These are phyloP conservation scores for Spheniscus mendiculus DNA, from an alignment of 2,113 vertebrate species.

Conservation along the genomic window DNA sequence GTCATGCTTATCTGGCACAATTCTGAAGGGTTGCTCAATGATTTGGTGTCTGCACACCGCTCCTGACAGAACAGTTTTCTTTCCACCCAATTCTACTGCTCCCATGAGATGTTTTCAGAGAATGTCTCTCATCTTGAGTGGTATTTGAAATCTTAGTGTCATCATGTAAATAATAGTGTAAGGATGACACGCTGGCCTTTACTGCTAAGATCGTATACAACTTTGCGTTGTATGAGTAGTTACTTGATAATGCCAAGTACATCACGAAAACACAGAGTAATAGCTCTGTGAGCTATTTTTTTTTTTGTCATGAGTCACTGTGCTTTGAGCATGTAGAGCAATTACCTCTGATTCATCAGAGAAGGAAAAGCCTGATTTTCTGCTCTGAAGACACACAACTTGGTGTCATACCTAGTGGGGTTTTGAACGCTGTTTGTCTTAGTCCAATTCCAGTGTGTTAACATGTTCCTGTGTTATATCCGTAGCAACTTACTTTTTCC, in stretches of 20 bases:
- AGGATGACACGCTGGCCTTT: not conserved
- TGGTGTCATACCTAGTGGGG: not conserved
- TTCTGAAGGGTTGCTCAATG: rapidly evolving
- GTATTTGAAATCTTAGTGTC: not conserved
- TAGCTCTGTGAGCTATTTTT: not conserved
- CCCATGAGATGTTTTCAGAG: not conserved
- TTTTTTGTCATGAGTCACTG: not conserved
- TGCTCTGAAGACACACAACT: not conserved
- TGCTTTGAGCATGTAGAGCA: not conserved
- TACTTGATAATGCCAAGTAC: not conserved
- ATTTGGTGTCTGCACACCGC: not conserved
- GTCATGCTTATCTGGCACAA: not conserved
- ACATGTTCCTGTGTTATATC: not conserved
- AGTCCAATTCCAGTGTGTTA: not conserved
- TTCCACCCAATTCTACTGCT: not conserved
- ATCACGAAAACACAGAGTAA: not conserved
- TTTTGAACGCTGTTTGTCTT: not conserved
- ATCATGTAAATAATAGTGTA: rapidly evolving
- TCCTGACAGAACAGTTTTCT: not conserved
- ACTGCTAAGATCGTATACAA: not conserved
- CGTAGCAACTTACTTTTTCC: not conserved
- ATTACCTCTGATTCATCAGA: not conserved
- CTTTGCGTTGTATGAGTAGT: not conserved
- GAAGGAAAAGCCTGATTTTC: not conserved
- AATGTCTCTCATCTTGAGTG: not conserved